Evolutionary conservation across 2,113 vertebrate species (phyloP).

Genomic region (Antennarius striatus): DNA sequence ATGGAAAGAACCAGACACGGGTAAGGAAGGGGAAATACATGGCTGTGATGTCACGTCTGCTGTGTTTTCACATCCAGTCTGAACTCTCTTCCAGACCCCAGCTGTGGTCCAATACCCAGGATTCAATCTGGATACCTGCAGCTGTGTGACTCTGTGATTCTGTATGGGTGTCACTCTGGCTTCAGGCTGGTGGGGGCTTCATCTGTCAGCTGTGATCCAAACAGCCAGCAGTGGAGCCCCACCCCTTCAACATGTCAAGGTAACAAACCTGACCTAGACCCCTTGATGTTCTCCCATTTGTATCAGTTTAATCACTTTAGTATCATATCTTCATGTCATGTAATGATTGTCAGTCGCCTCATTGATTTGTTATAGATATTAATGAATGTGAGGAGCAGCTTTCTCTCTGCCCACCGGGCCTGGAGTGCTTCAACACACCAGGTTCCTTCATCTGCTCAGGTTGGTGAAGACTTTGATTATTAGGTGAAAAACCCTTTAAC

Average conservation of each 20-base stretch:
- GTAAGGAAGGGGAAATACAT: conserved; percentile 43
- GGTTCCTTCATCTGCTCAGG: conserved; percentile 78
- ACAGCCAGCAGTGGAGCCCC: conserved; percentile 72
- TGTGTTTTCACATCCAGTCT: not conserved
- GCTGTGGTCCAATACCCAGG: conserved; percentile 75
- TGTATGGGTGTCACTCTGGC: conserved; percentile 78
- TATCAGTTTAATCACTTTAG: not conserved
- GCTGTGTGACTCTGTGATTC: conserved; percentile 70
- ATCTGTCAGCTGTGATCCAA: conserved; percentile 73
- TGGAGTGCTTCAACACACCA: conserved; percentile 72
- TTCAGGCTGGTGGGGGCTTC: conserved; percentile 73
- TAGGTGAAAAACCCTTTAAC: not conserved
- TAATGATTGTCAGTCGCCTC: not conserved
- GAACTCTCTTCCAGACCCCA: conserved; percentile 60
- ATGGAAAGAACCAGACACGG: conserved; percentile 77
- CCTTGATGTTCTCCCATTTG: not conserved
- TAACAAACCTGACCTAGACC: conserved; percentile 17
- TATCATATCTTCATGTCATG: not conserved
- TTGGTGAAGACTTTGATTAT: conserved; percentile 28
- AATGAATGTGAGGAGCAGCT: conserved; percentile 73
- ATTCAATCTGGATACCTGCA: conserved; percentile 73
- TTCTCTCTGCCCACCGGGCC: conserved; percentile 63
- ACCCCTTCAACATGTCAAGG: conserved; percentile 77
- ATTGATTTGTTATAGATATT: conserved; percentile 64
- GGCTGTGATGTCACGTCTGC: not conserved